Evolutionary conservation across 1,140 invertebrate genomes (phyloP), one percentile per base, ranked within the genome.

Genomic region (Zaprionus ghesquierei): DNA sequence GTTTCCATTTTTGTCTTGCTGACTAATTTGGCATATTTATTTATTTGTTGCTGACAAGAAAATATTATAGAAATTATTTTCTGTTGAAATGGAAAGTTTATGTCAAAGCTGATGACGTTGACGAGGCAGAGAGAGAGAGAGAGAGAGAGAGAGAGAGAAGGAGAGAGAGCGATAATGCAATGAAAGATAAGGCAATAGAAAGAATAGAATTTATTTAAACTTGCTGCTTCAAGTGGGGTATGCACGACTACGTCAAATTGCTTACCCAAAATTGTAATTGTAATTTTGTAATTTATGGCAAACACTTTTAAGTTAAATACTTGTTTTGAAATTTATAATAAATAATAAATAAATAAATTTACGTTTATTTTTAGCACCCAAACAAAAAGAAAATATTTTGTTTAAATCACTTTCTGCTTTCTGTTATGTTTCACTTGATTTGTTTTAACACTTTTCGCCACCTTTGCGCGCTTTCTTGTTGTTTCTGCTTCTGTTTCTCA

Each of bases 391-490:
- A 10, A 49, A 61, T 1, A 9, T 13, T 25, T 33, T 55, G 23
- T n/a, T 41, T 8, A 8, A 22, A 31, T 6, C 20, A 49, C 41
- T 33, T 49, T 22, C 50, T 35, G 1, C n/a, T 50, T 50, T 27
- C 5, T 38, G 2, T 38, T 38, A 8, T 33, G 10, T 35, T 72
- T 66, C 46, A 44, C 20, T 53, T 22, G n/a, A n/a, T 44, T 15
- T 3, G 10, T 44, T 44, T 66, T 51, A 5, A 27, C 35, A 68
- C 62, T 66, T 60, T 59, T 54, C 12, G 31, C n/a, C 31, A 27
- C 9, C 35, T 53, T 60, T 60, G 27, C 62, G 69, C 69, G 69
- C 53, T 64, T 69, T 69, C 58, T n/a, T 55, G 38, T n/a, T 8
- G 6, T 59, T 73, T 51, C 22, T 62, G 56, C 35, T 58, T 49